Evolutionary conservation across 2,797 vertebrate genomes (phyloP).

Genomic region (Pangasius krempfi): DNA sequence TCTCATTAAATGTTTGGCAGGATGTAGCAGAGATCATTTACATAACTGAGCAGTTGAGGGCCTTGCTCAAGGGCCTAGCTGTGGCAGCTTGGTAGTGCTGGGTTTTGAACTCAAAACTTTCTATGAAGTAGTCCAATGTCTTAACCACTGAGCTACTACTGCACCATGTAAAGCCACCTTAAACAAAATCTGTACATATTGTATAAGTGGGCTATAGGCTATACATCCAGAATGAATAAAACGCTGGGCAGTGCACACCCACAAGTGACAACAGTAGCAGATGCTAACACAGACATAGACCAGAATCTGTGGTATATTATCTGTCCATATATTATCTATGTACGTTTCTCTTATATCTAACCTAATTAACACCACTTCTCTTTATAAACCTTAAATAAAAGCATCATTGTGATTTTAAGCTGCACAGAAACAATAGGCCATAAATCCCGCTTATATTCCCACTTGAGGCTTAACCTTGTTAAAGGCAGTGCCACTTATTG

Average conservation of each 20-base stretch:
- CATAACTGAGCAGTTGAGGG: background rate
- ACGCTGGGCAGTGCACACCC: background rate
- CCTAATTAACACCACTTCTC: conserved; percentile 26
- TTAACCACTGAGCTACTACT: background rate
- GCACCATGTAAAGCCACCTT: background rate
- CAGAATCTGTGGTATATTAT: background rate
- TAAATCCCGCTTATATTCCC: background rate
- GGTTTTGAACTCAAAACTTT: background rate
- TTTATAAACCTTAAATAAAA: conserved; percentile 12
- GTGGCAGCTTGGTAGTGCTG: background rate
- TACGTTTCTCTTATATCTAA: conserved; percentile 4
- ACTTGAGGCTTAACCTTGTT: background rate
- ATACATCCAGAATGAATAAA: background rate
- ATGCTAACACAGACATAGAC: background rate
- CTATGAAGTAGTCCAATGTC: background rate
- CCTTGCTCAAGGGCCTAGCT: background rate
- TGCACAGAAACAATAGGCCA: conserved; percentile 36
- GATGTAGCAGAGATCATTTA: background rate
- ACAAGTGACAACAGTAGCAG: background rate
- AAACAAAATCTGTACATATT: no score
- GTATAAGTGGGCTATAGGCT: background rate
- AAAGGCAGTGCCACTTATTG: conserved; percentile 14
- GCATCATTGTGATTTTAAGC: conserved; percentile 12
- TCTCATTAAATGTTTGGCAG: background rate
- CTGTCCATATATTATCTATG: background rate